Conservation (phyloP, 2,888 invertebrate genomes). For the Drosophila tanythrix region DNA sequence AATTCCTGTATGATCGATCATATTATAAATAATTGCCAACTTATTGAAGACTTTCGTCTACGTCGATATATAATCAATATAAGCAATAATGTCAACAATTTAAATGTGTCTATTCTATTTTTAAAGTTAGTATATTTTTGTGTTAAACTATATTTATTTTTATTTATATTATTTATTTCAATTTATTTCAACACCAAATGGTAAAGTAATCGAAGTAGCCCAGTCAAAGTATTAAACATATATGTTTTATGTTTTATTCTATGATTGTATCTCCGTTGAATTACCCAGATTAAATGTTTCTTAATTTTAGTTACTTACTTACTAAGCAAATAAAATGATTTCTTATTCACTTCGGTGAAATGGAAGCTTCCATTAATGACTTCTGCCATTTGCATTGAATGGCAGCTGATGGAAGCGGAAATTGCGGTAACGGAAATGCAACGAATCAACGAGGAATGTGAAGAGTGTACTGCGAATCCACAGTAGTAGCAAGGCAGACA, state of each 20-base stretch:
- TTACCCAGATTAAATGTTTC: neutral
- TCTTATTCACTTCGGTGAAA: slow-evolving; percentile 2
- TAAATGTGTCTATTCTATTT: neutral
- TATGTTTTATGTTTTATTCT: neutral
- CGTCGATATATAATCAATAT: neutral
- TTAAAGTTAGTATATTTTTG: neutral
- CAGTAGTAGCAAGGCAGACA: slow-evolving; percentile 19
- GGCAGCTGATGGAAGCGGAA: slow-evolving; percentile 42
- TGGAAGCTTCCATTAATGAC: slow-evolving; percentile 35
- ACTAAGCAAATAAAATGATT: neutral
- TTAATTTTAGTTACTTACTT: neutral
- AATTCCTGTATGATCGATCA: neutral
- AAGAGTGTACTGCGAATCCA: slow-evolving; percentile 29
- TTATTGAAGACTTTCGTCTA: neutral
- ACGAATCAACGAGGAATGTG: slow-evolving; percentile 33
- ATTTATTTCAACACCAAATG: neutral
- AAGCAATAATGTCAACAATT: neutral
- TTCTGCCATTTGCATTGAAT: slow-evolving; percentile 12
- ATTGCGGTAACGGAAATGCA: slow-evolving; percentile 56
- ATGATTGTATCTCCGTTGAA: neutral
- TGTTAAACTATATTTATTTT: neutral
- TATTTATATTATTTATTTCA: too few relatives aligned
- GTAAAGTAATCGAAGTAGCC: neutral
- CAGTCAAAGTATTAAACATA: too few relatives aligned
- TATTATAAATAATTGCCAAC: neutral